These are phyloP conservation scores for Drosophila anceps DNA, from an alignment of 2,888 invertebrate genomes.

Conservation along the genomic window DNA sequence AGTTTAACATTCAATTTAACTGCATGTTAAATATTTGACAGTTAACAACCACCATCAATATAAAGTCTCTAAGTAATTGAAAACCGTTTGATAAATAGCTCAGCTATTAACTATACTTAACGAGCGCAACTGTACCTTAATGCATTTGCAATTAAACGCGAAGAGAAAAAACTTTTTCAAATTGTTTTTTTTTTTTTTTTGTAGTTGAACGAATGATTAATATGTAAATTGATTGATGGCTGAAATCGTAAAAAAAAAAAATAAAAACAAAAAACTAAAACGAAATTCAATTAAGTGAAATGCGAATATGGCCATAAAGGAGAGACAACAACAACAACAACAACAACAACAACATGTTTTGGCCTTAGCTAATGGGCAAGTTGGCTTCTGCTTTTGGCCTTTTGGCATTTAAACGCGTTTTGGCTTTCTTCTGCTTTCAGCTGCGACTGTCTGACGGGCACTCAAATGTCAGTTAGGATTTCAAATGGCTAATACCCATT, in stretches of 20 bases:
- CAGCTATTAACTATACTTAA: neutral
- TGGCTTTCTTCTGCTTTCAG: conserved; percentile 40
- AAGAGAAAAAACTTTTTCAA: neutral
- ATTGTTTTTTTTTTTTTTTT: neutral
- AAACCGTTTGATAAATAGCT: neutral
- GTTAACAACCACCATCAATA: neutral
- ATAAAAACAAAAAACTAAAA: conserved; percentile 22
- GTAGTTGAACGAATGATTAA: conserved; percentile 13
- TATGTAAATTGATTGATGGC: conserved; percentile 31
- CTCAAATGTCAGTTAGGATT: conserved; percentile 68
- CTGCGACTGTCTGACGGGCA: conserved; percentile 33
- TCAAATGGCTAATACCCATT: conserved; percentile 12
- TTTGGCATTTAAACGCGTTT: conserved; percentile 50
- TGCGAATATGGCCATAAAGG: conserved; percentile 39
- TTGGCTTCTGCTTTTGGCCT: conserved; percentile 37
- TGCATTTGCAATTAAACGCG: neutral
- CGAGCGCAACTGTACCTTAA: conserved; percentile 10
- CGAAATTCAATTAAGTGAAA: conserved; percentile 47
- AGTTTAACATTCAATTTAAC: neutral
- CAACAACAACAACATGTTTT: conserved; percentile 1
- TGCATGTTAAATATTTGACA: conserved; percentile 7
- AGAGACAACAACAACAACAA: conserved; percentile 11
- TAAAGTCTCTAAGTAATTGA: neutral
- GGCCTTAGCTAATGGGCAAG: conserved; percentile 24
- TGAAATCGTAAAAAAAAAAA: neutral